These are phyloP conservation scores for Herminia tarsipennalis DNA, from an alignment of 2,888 invertebrate species.

Conservation along the genomic window DNA sequence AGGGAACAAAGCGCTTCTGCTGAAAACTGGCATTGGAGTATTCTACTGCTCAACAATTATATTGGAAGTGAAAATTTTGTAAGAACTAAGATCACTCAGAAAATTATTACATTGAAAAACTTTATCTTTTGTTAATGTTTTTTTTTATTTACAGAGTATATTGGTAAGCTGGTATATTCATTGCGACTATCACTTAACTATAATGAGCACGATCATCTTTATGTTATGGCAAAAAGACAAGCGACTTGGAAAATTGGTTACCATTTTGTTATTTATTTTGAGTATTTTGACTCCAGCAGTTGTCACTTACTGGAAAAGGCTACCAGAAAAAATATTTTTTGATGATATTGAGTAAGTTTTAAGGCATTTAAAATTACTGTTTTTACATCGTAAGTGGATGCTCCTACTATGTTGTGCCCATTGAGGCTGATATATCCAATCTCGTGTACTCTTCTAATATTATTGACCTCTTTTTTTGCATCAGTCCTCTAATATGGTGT, in stretches of 20 bases:
- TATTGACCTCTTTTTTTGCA: too few relatives aligned
- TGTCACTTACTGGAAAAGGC: conserved; percentile 16
- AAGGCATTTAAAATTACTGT: too few relatives aligned
- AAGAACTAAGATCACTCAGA: too few relatives aligned
- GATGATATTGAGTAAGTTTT: conserved; percentile 25
- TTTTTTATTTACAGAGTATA: conserved; percentile 21
- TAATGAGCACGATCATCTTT: conserved; percentile 24
- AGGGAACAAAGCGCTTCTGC: background rate
- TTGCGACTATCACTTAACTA: conserved; percentile 25
- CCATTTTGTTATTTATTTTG: background rate
- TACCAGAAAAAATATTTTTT: conserved; percentile 11
- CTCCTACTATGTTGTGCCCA: too few relatives aligned
- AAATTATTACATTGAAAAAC: too few relatives aligned
- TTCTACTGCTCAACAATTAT: background rate
- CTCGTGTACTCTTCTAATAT: too few relatives aligned
- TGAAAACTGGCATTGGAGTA: background rate
- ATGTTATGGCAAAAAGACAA: conserved; percentile 13
- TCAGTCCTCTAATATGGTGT: too few relatives aligned
- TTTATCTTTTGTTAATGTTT: too few relatives aligned
- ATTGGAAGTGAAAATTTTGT: background rate
- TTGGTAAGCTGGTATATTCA: conserved; percentile 28
- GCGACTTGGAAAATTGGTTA: background rate
- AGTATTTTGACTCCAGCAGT: conserved; percentile 15
- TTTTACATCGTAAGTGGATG: too few relatives aligned
- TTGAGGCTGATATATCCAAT: too few relatives aligned